Percentiles rank a stretch among this genome's conserved stretches.
Evolutionary conservation across 2,113 vertebrate genomes (phyloP).

Genomic region (Meriones unguiculatus): DNA sequence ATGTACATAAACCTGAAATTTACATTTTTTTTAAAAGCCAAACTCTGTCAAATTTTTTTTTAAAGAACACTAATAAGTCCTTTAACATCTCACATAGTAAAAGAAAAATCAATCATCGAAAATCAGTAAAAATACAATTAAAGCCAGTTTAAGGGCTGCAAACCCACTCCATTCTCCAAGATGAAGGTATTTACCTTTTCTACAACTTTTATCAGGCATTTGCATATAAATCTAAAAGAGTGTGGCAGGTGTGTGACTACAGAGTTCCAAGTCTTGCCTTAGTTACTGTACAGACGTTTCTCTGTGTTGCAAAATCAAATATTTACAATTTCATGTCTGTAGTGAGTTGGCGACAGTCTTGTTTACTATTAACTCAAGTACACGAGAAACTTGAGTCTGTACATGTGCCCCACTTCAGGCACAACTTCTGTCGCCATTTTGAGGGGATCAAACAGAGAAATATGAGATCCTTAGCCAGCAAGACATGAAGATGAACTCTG

Average conservation of each 20-base stretch:
- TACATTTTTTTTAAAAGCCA: constrained; percentile 22
- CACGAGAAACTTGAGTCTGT: neutral
- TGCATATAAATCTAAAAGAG: neutral
- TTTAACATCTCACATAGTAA: constrained; percentile 19
- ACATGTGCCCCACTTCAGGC: too few relatives aligned
- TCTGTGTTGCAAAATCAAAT: neutral
- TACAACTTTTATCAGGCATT: neutral
- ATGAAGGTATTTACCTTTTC: neutral
- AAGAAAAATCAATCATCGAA: neutral
- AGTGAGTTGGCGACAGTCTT: neutral
- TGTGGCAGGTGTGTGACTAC: neutral
- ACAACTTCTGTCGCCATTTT: neutral
- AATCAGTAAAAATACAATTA: constrained; percentile 6
- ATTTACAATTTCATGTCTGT: constrained; percentile 22
- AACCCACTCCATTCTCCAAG: neutral
- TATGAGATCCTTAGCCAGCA: neutral
- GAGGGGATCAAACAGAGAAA: neutral
- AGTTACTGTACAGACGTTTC: neutral
- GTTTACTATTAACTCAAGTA: neutral
- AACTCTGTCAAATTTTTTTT: neutral
- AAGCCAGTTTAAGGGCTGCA: neutral
- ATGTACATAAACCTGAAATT: neutral
- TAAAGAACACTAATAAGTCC: constrained; percentile 3
- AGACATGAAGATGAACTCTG: neutral
- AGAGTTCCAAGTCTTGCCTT: neutral